These are phyloP conservation scores for Limosa lapponica DNA, from an alignment of 2,797 vertebrate genomes.

Conservation along the genomic window DNA sequence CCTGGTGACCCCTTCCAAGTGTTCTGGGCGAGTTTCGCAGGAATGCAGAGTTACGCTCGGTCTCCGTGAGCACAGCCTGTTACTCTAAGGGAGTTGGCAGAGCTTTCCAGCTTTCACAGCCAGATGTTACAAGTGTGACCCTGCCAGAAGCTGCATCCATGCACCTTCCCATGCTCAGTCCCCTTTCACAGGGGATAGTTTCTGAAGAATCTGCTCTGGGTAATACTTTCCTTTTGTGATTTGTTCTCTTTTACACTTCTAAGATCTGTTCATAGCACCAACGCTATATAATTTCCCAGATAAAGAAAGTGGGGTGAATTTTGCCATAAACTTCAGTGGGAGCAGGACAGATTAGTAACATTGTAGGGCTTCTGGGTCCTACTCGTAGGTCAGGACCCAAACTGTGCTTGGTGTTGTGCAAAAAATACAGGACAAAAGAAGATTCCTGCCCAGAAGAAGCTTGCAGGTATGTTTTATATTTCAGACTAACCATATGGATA, in stretches of 20 bases:
- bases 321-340: background rate
- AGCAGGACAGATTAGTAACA: background rate
- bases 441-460: background rate
- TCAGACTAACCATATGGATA: background rate
- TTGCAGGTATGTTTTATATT: background rate
- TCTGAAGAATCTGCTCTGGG: background rate
- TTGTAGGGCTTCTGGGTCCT: background rate
- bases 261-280: background rate
- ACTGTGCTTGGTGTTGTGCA: background rate
- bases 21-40: constrained; percentile 27
- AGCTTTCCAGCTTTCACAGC: constrained; percentile 57
- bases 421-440: background rate
- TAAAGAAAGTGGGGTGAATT: background rate
- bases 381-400: background rate
- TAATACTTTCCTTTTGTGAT: background rate
- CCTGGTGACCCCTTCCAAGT: constrained; percentile 53
- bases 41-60: constrained; percentile 24
- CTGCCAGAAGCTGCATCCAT: constrained; percentile 45
- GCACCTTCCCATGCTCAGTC: constrained; percentile 29
- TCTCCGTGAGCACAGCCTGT: background rate
- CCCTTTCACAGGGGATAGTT: background rate
- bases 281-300: background rate
- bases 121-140: constrained; percentile 67
- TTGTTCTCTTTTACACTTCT: background rate
- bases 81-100: constrained; percentile 30